Percentiles rank a stretch among this genome's conserved stretches.
phyloP scores from a whole-genome alignment of 2,113 vertebrate genomes.

The Neodon shergylaensis region DNA sequence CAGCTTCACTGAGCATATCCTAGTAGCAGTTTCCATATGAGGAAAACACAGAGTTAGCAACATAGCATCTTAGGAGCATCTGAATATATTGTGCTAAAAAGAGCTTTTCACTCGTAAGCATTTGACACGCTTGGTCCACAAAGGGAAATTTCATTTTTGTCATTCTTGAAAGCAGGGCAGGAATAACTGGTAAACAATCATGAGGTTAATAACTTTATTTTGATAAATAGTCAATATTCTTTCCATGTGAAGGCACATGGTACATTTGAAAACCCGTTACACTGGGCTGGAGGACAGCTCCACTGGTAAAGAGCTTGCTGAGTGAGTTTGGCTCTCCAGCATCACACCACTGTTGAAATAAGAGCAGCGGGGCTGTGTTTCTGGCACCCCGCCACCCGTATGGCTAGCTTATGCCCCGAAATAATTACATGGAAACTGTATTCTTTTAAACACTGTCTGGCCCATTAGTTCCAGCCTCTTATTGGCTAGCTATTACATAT shows the following conservation, averaged over 20 bases:
- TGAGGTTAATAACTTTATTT: constrained; percentile 88
- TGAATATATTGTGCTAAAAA: constrained; percentile 76
- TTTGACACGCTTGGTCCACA: constrained; percentile 86
- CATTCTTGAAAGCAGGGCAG: constrained; percentile 91
- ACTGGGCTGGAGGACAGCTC: neutral
- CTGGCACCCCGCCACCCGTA: too few species aligned
- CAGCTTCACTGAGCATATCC: neutral
- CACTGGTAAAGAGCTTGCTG: neutral
- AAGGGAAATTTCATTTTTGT: constrained; percentile 88
- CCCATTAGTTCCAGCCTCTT: too few species aligned
- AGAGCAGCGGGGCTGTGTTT: too few species aligned
- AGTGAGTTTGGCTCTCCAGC: neutral
- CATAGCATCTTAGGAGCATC: neutral
- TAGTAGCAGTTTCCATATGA: neutral
- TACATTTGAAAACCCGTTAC: constrained; percentile 84
- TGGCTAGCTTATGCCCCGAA: too few species aligned
- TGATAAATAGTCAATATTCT: constrained; percentile 84
- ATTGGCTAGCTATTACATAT: too few species aligned
- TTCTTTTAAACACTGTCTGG: too few species aligned
- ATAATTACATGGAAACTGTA: too few species aligned
- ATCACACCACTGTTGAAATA: too few species aligned
- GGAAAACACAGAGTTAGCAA: constrained; percentile 5
- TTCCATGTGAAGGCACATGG: constrained; percentile 73
- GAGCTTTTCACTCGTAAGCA: constrained; percentile 81
- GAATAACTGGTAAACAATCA: constrained; percentile 91